A percentile compares a stretch with the other conserved stretches of the same genome.
Conservation (phyloP, 2,113 vertebrate species). For the Gavia stellata region DNA sequence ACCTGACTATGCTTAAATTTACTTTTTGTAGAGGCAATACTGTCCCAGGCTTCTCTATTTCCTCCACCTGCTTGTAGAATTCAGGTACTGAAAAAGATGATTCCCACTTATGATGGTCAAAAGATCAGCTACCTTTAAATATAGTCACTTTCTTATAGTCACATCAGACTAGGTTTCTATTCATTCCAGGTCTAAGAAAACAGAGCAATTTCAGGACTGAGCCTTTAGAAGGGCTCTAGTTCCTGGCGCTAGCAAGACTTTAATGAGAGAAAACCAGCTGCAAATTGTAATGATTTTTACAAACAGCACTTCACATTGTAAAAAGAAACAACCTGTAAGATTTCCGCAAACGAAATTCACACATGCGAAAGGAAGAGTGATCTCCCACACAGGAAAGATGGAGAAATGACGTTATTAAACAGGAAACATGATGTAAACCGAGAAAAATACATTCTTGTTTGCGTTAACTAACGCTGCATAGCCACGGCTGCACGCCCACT, state of each 20-base stretch:
- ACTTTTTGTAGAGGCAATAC: not conserved
- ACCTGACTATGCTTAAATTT: not conserved
- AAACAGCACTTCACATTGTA: not conserved
- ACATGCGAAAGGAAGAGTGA: accelerated
- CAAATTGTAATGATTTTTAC: not conserved
- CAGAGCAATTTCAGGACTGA: not conserved
- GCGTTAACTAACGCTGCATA: not conserved
- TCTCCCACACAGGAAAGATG: too few relatives aligned
- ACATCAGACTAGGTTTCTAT: not conserved
- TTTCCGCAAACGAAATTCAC: not conserved
- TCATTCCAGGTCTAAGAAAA: not conserved
- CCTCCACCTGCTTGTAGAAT: not conserved
- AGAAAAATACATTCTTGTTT: accelerated
- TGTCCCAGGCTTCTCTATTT: not conserved
- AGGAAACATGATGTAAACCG: accelerated
- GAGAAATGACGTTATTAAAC: accelerated
- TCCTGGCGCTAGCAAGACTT: not conserved
- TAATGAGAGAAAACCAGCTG: not conserved
- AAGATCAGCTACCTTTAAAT: not conserved
- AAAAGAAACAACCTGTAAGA: not conserved
- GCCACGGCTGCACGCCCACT: accelerated
- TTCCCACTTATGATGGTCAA: accelerated
- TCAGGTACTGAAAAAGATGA: not conserved
- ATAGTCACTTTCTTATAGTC: accelerated
- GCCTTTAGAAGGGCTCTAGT: too few relatives aligned